Evolutionary conservation across 2,888 invertebrate species (phyloP), one percentile per base, ranked within the genome.

Genomic region (Dynastes maya): DNA sequence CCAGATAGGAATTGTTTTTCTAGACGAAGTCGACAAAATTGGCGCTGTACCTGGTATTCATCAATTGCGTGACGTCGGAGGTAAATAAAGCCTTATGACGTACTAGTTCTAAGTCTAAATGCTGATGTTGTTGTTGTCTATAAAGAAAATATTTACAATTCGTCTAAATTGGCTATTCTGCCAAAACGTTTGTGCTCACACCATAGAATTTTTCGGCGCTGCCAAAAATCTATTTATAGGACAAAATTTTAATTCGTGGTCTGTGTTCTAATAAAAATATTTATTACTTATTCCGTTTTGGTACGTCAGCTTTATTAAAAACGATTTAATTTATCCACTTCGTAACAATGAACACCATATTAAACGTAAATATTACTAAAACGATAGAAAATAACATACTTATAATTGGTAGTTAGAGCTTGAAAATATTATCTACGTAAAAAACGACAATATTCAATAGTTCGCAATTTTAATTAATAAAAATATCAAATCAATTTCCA

Each of bases 11-110:
- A 99, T 99, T 83, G 98, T 99, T 68, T 99, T 99, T 88, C 91
- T 99, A 82, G 99, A 99, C 88, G 99, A 99, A 89, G 98, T 99
- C 45, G 99, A 99, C 89, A 99, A 99, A 91, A 99, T 99, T 83
- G 98, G 98, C 45, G 98, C 98, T 45, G 98, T 98, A 9, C 98
- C 98, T 45, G 98, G 98, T 6, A 94, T 95, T 81, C 95, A 95
- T 88, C 98, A 98, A 87, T 90, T 98, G 72, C 90, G 99, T 76
- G 99, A 99, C 89, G 99, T 99, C 1, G 98, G 98, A 76, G 98
- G 92, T 91, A 82, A 85, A 85, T 49, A 2, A n/a, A 32, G 40
- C 11, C n/a, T n/a, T 45, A 1, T 37, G 37, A 55, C 11, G 29
- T 37, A 6, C 58, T 58, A 37, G 32, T 63, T 29, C 29, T 63